Evolutionary conservation across 2,113 vertebrate genomes (phyloP).

Genomic region (Triplophysa dalaica): DNA sequence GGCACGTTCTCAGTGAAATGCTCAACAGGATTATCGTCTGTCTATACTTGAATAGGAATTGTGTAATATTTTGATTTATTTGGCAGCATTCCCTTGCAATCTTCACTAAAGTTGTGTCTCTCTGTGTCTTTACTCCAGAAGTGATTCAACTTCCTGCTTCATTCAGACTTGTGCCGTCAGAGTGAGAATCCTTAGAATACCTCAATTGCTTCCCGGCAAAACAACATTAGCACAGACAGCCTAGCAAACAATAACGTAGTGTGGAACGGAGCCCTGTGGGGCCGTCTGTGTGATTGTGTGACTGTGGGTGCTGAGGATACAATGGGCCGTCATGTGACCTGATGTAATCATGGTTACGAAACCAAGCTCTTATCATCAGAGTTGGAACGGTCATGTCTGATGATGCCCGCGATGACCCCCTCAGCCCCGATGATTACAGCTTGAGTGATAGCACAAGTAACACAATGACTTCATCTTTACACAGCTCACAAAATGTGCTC

Average conservation of each 20-base stretch:
- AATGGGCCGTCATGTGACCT: constrained; percentile 27
- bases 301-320: constrained; percentile 18
- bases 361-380: constrained; percentile 16
- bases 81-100: not conserved
- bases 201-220: constrained; percentile 11
- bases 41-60: not conserved
- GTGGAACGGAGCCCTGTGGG: not conserved
- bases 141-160: constrained; percentile 7
- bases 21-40: not conserved
- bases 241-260: constrained; percentile 40
- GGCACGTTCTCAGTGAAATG: not conserved
- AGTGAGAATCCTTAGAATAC: constrained; percentile 14
- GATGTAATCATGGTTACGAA: constrained; percentile 48
- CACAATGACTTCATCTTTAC: constrained; percentile 20
- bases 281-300: not conserved
- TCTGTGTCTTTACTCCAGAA: constrained; percentile 18
- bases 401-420: constrained; percentile 7
- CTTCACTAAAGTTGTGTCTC: not conserved
- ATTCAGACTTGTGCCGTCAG: not conserved
- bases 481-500: not conserved
- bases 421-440: constrained; percentile 9
- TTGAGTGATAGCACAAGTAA: constrained; percentile 15
- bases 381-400: not conserved
- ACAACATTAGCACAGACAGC: constrained; percentile 6
- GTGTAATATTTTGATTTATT: not conserved